Evolutionary conservation across 2,888 invertebrate species (phyloP), one percentile per base, ranked within the genome.

Genomic region (Ennomos fuscantarius): DNA sequence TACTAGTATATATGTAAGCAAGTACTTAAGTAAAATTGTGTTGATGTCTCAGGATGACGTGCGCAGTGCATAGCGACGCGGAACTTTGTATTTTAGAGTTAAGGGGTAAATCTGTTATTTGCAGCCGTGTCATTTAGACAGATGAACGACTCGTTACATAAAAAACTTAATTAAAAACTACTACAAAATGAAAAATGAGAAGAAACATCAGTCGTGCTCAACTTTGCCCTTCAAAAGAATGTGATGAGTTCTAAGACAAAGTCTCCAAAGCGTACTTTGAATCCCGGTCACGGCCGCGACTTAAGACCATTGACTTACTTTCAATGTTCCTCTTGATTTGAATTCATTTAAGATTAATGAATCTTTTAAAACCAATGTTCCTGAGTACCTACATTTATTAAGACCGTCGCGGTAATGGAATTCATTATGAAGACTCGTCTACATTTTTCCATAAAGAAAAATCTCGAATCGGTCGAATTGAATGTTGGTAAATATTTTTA

Each of bases 341-440:
- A 55, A 55, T 50, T 45, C 50, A 41, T 54, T 54, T 55, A 44
- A 55, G 40, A 45, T 49, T 44, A 55, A 50, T 55, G 40, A 41
- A 41, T 10, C 39, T 50, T 41, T 40, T 13, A 40, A 42, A 55
- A 37, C 34, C 32, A 34, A 11, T 24, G 11, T 11, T 55, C 8
- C 34, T 24, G 24, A 24, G 31, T 55, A 44, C 39, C 31, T 9
- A 40, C 13, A 55, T 49, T 55, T 31, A 37, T 39, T 35, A 24
- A 43, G 13, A 32, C 24, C 12, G 32, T 37, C 48, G 31, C 24
- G 34, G 32, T 50, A 55, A 55, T 42, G 31, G 40, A 44, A 50
- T 41, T 50, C 35, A 40, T 40, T 39, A 44, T 6, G 24, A 44
- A 44, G 42, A 41, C 31, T 47, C 42, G 36, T 10, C 24, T 6